Base-by-base conservation (phyloP, 2,113 vertebrate genomes). In the Melozone crissalis region DNA sequence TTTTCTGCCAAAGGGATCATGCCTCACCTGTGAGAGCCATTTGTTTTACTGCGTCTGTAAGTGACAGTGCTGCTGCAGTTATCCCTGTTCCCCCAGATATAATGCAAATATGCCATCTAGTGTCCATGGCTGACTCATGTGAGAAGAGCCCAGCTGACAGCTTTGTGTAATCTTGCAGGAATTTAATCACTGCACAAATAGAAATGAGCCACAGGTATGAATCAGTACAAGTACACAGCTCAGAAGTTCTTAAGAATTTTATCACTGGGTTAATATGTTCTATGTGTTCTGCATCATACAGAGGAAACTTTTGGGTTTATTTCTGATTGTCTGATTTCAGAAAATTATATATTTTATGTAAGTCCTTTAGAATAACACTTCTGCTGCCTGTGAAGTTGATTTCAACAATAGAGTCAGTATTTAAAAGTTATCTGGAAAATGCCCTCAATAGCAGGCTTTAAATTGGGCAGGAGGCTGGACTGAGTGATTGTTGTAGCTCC, bases 21-120 rank as follows among this genome's bases (percentile, higher is more conserved):
- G 10, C 37, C 57, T 84, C 47, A 13, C 20, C 57, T 24, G 15
- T 28, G 67, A 61, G 57, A 15, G 12, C 39, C 51, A 1, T 55
- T 74, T 93, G 62, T 46, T 85, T 79, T 67, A 13, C 30, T 24
- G 14, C 2, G 1, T 30, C 68, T 84, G 8, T 9, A n/a, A 41
- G 26, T 44, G 81, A 15, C 49, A 37, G 0, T 54, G 15, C 19
- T 54, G 5, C 13, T 73, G 54, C 15, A 17, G 20, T 55, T 57
- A 3, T 15, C 11, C 15, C n/a, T 3, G 1, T 21, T 23, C 15
- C 28, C 7, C 3, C 77, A 54, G 83, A 35, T 51, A n/a, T 20
- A 79, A 43, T 93, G 47, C 92, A 81, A 52, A 55, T 26, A 5
- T 59, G 95, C 97, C 98, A 96, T 52, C 98, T 98, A 93, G 96